These are phyloP conservation scores for Luffia ferchaultella DNA, from an alignment of 2,888 invertebrate species.

Conservation along the genomic window DNA sequence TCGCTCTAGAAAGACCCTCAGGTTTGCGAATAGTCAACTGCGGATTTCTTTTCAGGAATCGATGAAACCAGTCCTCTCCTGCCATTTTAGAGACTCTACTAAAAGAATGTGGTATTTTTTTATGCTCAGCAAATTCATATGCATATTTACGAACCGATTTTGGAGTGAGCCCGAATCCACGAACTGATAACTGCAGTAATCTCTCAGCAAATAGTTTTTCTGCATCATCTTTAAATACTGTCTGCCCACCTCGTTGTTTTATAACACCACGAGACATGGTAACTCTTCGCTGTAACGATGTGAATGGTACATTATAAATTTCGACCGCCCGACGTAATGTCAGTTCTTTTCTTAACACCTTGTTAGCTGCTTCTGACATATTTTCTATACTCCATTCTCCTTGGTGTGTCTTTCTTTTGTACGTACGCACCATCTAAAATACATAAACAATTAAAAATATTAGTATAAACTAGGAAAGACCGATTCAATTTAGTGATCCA, in stretches of 20 bases:
- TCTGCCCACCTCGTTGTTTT: constrained; percentile 8
- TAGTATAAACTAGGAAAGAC: neutral
- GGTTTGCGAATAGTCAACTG: constrained; percentile 12
- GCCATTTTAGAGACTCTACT: constrained; percentile 7
- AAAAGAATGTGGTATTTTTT: constrained; percentile 8
- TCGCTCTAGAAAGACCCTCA: constrained; percentile 9
- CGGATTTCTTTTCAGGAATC: constrained; percentile 8
- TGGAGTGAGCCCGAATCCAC: constrained; percentile 9
- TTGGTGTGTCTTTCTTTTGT: constrained; percentile 10
- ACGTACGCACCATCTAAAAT: constrained; percentile 9
- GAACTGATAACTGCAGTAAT: constrained; percentile 8
- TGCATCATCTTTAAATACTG: constrained; percentile 8
- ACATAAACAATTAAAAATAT: constrained; percentile 1
- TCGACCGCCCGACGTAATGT: constrained; percentile 8
- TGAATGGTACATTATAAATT: constrained; percentile 9
- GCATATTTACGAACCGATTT: constrained; percentile 11
- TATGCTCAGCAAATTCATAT: constrained; percentile 9
- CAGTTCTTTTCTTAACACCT: neutral
- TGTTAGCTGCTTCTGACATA: neutral
- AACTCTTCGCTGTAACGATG: constrained; percentile 8
- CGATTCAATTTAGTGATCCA: neutral
- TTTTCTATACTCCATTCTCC: constrained; percentile 10
- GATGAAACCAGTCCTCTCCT: constrained; percentile 12
- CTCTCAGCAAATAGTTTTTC: constrained; percentile 8
- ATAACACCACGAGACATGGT: constrained; percentile 9